phyloP scores from a whole-genome alignment of 2,797 vertebrate species.

The Mormyrus hasselquistii region DNA sequence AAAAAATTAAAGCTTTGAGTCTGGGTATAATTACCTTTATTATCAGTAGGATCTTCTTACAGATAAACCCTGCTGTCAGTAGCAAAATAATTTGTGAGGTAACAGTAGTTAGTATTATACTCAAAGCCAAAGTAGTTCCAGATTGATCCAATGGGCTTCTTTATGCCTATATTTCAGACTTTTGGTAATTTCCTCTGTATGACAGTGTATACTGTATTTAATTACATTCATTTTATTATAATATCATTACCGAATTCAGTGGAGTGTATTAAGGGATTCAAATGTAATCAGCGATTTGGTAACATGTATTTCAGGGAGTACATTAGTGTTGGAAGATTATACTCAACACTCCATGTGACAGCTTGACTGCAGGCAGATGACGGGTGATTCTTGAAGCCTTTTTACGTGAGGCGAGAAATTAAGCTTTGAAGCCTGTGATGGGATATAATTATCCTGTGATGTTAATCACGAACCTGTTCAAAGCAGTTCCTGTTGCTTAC shows the following conservation, averaged over 20 bases:
- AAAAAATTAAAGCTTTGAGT: not conserved
- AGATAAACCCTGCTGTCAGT: not conserved
- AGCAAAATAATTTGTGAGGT: not conserved
- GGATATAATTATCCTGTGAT: not conserved
- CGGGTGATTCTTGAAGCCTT: not conserved
- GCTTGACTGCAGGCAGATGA: not conserved
- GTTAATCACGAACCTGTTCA: not conserved
- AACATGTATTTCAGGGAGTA: not conserved
- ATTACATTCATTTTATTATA: not conserved
- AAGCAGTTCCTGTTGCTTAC: not conserved
- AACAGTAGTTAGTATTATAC: not conserved
- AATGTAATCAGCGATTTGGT: not conserved
- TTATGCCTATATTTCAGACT: not conserved
- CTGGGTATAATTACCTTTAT: not conserved
- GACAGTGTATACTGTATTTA: not conserved
- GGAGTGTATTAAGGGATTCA: not conserved
- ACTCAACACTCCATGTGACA: not conserved
- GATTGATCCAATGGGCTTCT: not conserved
- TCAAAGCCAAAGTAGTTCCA: not conserved
- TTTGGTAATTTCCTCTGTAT: not conserved
- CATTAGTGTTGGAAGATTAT: not conserved
- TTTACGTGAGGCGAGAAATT: not conserved
- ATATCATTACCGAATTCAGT: not conserved
- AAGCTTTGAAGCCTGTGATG: not conserved
- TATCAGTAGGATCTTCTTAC: not conserved